Base-by-base conservation (phyloP, 2,888 invertebrate species). In the Mycalesis mineus region DNA sequence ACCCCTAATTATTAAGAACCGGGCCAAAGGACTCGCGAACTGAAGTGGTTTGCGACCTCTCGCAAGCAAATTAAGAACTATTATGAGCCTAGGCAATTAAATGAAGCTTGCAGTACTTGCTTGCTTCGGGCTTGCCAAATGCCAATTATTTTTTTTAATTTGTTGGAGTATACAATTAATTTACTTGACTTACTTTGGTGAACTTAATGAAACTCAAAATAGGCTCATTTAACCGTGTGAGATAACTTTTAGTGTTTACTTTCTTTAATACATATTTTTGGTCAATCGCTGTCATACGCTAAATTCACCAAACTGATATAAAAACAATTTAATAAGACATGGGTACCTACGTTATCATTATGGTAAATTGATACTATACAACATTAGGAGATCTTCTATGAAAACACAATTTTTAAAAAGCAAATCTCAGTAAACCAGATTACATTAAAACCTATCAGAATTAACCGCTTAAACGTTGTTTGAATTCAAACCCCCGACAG, bases 401-500 rank as follows among this genome's bases (percentile, higher is more conserved):
- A 22, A 22, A 22, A 22, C 2, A 22, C 2, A 4, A 22, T 22
- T n/a, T 22, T 22, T 22, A 22, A 22, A 22, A 4, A 22, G 22
- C n/a, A n/a, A n/a, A n/a, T n/a, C n/a, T n/a, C n/a, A n/a, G n/a
- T n/a, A 22, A 22, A 4, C 3, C 22, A 22, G 2, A 4, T 22
- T 22, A 22, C 22, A 22, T 22, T 22, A 22, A 22, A 22, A 22
- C n/a, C n/a, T n/a, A n/a, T n/a, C 5, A 22, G 22, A 22, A 22
- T 22, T n/a, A n/a, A 22, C 22, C 22, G 2, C 5, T 22, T 22
- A n/a, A n/a, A 5, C 22, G 22, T 22, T 17, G 11, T 62, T 60
- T 65, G 60, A 69, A 62, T 65, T 65, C 62, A 68, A 65, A 68
- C 63, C 63, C 63, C 60, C 64, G 69, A 76, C 78, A 77, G 75